Conservation (phyloP, 92 coral and sea anemone genomes). For the Porites lobata region DNA sequence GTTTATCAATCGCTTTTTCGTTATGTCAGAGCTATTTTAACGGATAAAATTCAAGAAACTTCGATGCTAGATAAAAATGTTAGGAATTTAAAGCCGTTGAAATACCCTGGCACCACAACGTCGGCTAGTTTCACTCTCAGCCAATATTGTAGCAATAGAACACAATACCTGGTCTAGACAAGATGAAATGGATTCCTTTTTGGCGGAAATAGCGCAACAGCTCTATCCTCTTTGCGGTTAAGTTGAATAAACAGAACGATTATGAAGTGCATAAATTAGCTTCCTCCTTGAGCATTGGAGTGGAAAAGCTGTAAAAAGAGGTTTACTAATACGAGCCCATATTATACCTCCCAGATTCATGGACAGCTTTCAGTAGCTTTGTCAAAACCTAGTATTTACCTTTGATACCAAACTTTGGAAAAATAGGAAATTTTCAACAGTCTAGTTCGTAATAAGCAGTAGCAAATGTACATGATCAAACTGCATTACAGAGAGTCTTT, state of each 20-base stretch:
- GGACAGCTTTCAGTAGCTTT: too few species aligned
- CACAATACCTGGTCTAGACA: background rate
- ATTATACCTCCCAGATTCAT: background rate
- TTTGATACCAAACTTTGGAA: too few species aligned
- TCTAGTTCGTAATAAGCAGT: too few species aligned
- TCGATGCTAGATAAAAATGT: background rate
- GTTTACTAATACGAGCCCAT: background rate
- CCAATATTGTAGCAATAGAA: background rate
- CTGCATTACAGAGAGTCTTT: too few species aligned
- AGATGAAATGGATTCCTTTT: background rate
- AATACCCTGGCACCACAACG: background rate
- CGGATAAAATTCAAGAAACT: background rate
- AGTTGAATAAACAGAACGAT: background rate
- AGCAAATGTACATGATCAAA: too few species aligned
- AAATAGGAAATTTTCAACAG: too few species aligned
- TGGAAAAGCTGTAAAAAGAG: background rate
- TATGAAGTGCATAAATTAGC: background rate
- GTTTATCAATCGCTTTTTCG: background rate
- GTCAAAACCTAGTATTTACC: too few species aligned
- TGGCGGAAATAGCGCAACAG: slow-evolving; percentile 21
- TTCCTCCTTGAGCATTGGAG: background rate
- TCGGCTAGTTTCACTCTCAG: background rate
- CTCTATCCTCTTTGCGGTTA: slow-evolving; percentile 5
- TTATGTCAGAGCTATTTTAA: background rate
- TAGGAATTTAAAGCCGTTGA: background rate